Conservation (phyloP, 2,888 invertebrate genomes). For the Bugulina stolonifera region DNA sequence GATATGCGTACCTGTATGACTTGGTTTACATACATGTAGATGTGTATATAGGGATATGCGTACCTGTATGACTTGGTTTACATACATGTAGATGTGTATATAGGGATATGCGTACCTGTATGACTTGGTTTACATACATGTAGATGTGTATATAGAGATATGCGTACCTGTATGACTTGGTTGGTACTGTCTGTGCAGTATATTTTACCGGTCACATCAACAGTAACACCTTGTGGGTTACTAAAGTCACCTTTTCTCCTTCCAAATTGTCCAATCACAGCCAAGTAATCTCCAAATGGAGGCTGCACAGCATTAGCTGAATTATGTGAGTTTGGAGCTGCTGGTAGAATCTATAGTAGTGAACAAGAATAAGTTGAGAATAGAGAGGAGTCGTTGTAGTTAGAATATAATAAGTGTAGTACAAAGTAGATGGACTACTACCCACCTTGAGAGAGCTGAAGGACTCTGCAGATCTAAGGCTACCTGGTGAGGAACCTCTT, state of each 20-base stretch:
- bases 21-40: too few relatives aligned
- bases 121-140: too few relatives aligned
- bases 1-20: too few relatives aligned
- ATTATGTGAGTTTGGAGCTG: not conserved
- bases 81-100: too few relatives aligned
- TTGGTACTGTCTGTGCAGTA: conserved; percentile 57
- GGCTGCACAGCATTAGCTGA: conserved; percentile 25
- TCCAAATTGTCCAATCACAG: conserved; percentile 55
- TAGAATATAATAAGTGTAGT: too few relatives aligned
- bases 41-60: too few relatives aligned
- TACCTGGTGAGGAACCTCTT: not conserved
- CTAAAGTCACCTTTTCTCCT: conserved; percentile 57
- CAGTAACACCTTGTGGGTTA: conserved; percentile 57
- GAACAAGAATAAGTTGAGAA: too few relatives aligned
- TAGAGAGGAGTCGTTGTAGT: too few relatives aligned
- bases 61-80: too few relatives aligned
- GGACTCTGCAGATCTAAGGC: conserved; percentile 9
- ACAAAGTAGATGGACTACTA: too few relatives aligned
- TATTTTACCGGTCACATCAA: conserved; percentile 51
- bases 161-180: conserved; percentile 53
- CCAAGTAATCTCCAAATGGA: conserved; percentile 55
- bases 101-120: too few relatives aligned
- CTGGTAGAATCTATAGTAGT: conserved; percentile 32
- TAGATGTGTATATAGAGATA: too few relatives aligned
- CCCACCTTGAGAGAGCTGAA: conserved; percentile 24